phyloP scores from a whole-genome alignment of 2,888 invertebrate genomes.

The Stenurella melanura region DNA sequence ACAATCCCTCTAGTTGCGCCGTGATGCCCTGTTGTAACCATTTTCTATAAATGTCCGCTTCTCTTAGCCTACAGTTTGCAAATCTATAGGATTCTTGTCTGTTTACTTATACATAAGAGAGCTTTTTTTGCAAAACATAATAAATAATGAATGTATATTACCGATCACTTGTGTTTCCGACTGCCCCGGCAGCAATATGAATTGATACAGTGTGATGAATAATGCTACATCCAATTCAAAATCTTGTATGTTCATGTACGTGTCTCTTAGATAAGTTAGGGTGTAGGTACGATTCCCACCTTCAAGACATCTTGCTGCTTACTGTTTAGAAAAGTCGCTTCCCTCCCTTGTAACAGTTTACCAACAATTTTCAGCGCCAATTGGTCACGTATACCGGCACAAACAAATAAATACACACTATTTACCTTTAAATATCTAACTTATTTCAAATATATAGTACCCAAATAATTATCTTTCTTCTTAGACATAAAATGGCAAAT shows the following conservation, averaged over 20 bases:
- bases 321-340: constrained; percentile 68
- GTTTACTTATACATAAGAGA: constrained; percentile 63
- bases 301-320: constrained; percentile 70
- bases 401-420: constrained; percentile 21
- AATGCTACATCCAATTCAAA: constrained; percentile 64
- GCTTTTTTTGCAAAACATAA: constrained; percentile 65
- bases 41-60: constrained; percentile 71
- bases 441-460: background rate
- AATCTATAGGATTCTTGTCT: constrained; percentile 68
- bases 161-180: constrained; percentile 65
- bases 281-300: constrained; percentile 63
- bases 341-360: constrained; percentile 58
- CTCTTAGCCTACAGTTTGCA: constrained; percentile 69
- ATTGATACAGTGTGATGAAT: constrained; percentile 71
- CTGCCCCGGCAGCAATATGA: constrained; percentile 72
- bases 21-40: constrained; percentile 48
- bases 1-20: constrained; percentile 41
- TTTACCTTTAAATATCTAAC: constrained; percentile 6
- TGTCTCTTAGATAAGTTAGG: constrained; percentile 63
- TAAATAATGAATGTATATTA: constrained; percentile 64
- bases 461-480: no score
- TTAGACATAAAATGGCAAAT: no score
- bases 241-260: constrained; percentile 60
- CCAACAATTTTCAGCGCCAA: constrained; percentile 37
- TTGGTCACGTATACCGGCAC: constrained; percentile 31